Percentiles rank a stretch among this genome's conserved stretches.
phyloP scores from a whole-genome alignment of 2,888 invertebrate species.

The Anorthoa munda region DNA sequence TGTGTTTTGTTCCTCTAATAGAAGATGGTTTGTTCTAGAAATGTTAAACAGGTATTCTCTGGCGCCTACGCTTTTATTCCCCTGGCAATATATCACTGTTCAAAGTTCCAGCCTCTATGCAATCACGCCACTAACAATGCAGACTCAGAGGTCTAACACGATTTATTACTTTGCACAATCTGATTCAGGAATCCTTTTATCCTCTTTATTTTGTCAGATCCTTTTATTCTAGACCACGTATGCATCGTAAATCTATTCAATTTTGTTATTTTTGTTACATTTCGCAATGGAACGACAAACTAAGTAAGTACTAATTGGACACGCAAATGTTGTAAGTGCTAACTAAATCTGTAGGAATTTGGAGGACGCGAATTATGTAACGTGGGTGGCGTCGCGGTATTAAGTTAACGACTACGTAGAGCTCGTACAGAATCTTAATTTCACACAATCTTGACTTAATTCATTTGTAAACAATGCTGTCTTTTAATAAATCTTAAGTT shows the following conservation, averaged over 20 bases:
- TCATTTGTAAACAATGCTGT: conserved; percentile 50
- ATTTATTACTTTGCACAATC: conserved; percentile 54
- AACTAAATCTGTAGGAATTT: conserved; percentile 70
- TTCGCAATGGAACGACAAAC: conserved; percentile 53
- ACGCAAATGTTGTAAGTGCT: conserved; percentile 69
- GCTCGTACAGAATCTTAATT: conserved; percentile 41
- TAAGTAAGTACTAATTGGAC: conserved; percentile 63
- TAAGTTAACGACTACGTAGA: conserved; percentile 39
- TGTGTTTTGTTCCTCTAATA: conserved; percentile 14
- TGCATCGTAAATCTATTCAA: conserved; percentile 21
- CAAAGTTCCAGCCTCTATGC: conserved; percentile 34
- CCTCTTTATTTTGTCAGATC: conserved; percentile 1
- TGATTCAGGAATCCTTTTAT: conserved; percentile 45
- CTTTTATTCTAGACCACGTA: conserved; percentile 10
- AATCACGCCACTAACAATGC: conserved; percentile 47
- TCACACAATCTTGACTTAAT: conserved; percentile 59
- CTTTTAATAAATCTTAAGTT: conserved; percentile 24
- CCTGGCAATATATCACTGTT: conserved; percentile 41
- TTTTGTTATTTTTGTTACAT: conserved; percentile 49
- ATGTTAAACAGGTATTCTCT: conserved; percentile 14
- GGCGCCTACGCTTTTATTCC: conserved; percentile 42
- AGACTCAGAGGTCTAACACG: conserved; percentile 26
- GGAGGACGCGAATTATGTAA: conserved; percentile 72
- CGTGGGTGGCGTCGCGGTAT: conserved; percentile 62
- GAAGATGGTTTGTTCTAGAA: conserved; percentile 29